phyloP scores from a whole-genome alignment of 2,113 vertebrate species.

The Vicugna pacos region DNA sequence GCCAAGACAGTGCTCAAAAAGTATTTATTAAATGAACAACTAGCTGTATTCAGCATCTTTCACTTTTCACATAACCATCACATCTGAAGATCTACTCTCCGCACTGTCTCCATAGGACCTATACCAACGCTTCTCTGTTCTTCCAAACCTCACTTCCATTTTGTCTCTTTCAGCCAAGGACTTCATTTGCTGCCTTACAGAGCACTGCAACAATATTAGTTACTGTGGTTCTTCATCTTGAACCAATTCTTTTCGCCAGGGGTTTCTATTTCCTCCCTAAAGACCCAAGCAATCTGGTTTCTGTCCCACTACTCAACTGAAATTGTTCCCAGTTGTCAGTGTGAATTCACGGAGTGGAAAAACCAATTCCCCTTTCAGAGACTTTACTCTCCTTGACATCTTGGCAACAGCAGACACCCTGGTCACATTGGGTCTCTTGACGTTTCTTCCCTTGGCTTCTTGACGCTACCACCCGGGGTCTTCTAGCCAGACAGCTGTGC shows the following conservation, averaged over 20 bases:
- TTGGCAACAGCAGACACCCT: neutral
- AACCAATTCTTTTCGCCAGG: neutral
- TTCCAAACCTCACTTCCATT: neutral
- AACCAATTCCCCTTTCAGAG: neutral
- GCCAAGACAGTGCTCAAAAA: neutral
- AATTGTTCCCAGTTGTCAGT: neutral
- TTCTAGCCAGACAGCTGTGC: neutral
- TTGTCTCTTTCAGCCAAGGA: neutral
- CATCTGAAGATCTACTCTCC: neutral
- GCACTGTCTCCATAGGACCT: neutral
- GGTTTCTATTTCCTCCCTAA: neutral
- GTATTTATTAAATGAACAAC: neutral
- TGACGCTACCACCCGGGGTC: neutral
- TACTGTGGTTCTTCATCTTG: neutral
- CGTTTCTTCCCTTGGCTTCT: neutral
- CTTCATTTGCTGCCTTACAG: neutral
- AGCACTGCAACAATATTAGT: neutral
- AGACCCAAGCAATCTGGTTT: neutral
- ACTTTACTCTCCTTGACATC: neutral
- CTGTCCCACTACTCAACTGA: neutral
- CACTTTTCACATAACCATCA: neutral
- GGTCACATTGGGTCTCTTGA: neutral
- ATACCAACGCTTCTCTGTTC: neutral
- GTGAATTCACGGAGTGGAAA: neutral
- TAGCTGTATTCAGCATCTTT: neutral